Percentiles rank a stretch among this genome's conserved stretches.
Evolutionary conservation across 2,797 vertebrate genomes (phyloP).

Genomic region (Pygocentrus nattereri): DNA sequence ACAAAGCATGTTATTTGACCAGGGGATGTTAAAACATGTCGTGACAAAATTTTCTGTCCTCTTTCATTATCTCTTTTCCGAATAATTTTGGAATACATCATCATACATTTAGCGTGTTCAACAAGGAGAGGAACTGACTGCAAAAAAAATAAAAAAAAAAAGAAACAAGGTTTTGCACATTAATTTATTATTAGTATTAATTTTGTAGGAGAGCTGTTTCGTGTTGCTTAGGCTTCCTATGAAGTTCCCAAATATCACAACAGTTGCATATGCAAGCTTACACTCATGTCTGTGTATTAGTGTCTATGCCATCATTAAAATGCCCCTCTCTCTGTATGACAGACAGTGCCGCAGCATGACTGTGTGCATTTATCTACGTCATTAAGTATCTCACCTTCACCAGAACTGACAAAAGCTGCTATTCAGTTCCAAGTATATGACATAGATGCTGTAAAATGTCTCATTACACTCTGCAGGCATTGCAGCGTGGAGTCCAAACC

Average conservation of each 20-base stretch:
- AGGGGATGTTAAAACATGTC: no score
- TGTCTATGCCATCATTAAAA: no score
- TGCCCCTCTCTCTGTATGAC: background rate
- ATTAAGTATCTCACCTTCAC: background rate
- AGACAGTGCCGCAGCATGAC: background rate
- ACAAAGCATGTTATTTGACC: no score
- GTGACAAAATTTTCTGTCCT: no score
- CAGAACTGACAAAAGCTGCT: background rate
- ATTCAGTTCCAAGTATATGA: background rate
- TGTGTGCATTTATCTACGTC: background rate
- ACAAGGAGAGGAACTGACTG: no score
- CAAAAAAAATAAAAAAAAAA: no score
- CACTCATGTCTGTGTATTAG: conserved; percentile 6
- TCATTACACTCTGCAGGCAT: background rate
- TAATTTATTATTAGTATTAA: background rate
- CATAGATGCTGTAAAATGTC: background rate
- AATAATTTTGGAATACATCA: no score
- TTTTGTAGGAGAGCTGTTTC: background rate
- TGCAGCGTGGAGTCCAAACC: background rate
- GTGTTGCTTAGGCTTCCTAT: background rate
- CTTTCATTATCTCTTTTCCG: no score
- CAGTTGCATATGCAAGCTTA: background rate
- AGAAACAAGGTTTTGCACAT: no score
- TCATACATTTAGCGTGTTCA: no score
- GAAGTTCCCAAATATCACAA: conserved; percentile 1